A percentile compares a stretch with the other conserved stretches of the same genome.
Evolutionary conservation across 2,888 invertebrate species (phyloP).

Genomic region (Nomada ruficornis): DNA sequence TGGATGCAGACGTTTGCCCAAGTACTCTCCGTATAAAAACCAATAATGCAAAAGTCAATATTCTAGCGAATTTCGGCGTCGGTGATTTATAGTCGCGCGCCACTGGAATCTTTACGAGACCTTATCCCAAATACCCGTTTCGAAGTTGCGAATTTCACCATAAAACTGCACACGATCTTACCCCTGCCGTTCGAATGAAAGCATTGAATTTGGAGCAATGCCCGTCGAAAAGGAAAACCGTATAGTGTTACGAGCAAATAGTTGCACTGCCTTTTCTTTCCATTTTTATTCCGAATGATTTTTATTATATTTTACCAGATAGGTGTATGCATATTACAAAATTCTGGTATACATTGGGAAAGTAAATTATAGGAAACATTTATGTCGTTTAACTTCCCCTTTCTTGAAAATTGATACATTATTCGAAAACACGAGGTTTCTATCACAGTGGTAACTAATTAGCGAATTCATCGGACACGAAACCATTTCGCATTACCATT

Average conservation of each 20-base stretch:
- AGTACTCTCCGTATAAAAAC: constrained; percentile 62
- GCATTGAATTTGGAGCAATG: background rate
- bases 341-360: no score
- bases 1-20: constrained; percentile 57
- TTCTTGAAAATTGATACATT: background rate
- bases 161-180: background rate
- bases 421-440: background rate
- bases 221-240: background rate
- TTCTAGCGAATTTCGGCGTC: constrained; percentile 63
- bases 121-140: background rate
- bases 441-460: background rate
- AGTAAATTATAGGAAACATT: no score
- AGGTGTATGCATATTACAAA: no score
- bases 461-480: background rate
- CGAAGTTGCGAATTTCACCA: background rate
- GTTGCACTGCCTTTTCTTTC: no score
- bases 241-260: background rate
- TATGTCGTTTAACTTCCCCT: no score
- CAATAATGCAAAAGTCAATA: constrained; percentile 72
- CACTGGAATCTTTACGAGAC: constrained; percentile 54
- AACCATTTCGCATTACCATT: background rate
- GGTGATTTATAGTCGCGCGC: constrained; percentile 61
- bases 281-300: background rate
- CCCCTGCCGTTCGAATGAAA: background rate
- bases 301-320: no score